These are phyloP conservation scores for Zaprionus capensis DNA, from an alignment of 1,140 invertebrate species.

Conservation along the genomic window DNA sequence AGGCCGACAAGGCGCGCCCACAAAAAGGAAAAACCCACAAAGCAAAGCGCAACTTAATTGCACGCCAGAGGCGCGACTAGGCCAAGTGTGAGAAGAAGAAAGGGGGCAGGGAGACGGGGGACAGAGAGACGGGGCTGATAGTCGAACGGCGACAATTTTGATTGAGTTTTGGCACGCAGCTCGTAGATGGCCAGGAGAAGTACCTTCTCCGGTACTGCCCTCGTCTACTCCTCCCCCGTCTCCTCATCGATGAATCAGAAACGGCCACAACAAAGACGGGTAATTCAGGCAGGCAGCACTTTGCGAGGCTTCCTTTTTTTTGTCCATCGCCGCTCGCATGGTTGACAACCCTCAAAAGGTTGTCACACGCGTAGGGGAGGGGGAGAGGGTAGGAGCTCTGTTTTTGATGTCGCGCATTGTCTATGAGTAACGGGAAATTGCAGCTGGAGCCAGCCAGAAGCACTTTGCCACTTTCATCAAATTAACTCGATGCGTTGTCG, in stretches of 20 bases:
- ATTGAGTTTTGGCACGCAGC: constrained; percentile 73
- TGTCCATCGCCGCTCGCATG: background rate
- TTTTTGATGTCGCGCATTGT: constrained; percentile 4
- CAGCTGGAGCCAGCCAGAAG: background rate
- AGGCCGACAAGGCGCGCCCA: constrained; percentile 63
- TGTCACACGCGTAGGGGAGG: constrained; percentile 11
- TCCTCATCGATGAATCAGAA: constrained; percentile 57
- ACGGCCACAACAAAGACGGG: constrained; percentile 49
- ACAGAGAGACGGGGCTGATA: constrained; percentile 1
- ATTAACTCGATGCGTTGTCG: background rate
- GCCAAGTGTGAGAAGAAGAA: background rate
- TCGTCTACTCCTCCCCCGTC: background rate
- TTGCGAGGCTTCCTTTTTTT: constrained; percentile 8
- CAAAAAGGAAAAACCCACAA: constrained; percentile 76
- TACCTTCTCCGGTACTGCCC: background rate
- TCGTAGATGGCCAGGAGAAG: background rate
- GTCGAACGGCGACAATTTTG: constrained; percentile 73
- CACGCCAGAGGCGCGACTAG: constrained; percentile 40
- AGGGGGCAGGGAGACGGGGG: background rate
- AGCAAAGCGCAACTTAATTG: constrained; percentile 69
- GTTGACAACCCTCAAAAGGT: constrained; percentile 12
- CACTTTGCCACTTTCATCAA: constrained; percentile 8
- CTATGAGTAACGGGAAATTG: constrained; percentile 10
- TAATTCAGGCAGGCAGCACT: constrained; percentile 50
- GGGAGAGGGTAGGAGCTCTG: background rate